phyloP scores from a whole-genome alignment of 2,888 invertebrate genomes.

The Arrhopalites spinosus region DNA sequence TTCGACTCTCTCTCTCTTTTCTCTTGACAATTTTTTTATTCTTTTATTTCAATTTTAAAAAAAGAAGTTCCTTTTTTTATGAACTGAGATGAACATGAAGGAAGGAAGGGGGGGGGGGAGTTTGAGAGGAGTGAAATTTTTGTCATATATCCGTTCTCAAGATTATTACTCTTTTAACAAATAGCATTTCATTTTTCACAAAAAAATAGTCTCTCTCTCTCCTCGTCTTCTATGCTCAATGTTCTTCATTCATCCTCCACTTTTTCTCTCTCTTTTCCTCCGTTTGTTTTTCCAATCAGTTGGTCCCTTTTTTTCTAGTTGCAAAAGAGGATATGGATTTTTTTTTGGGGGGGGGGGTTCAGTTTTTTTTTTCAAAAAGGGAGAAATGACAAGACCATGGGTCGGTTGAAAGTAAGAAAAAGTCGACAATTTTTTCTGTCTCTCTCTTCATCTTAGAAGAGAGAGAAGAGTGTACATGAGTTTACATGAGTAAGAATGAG shows the following conservation, averaged over 20 bases:
- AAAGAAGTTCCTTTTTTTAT: no score
- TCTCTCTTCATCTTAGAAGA: neutral
- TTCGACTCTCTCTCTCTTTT: no score
- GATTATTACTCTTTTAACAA: conserved; percentile 25
- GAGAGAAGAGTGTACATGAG: neutral
- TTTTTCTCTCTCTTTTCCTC: conserved; percentile 19
- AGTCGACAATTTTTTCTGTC: neutral
- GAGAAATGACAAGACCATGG: conserved; percentile 9
- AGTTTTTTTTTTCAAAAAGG: no score
- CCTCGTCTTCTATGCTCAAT: conserved; percentile 10
- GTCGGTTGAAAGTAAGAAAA: neutral
- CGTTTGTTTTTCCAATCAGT: conserved; percentile 17
- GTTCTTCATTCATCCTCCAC: no score
- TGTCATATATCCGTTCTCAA: conserved; percentile 29
- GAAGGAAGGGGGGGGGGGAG: no score
- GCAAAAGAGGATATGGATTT: no score
- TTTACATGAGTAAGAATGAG: neutral
- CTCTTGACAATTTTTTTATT: no score
- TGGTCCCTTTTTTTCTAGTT: neutral
- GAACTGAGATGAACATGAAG: no score
- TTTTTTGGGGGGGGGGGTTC: no score
- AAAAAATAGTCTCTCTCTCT: conserved; percentile 1
- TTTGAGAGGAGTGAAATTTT: conserved; percentile 3
- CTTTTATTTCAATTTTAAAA: no score
- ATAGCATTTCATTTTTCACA: conserved; percentile 28